A percentile compares a stretch with the other conserved stretches of the same genome.
Conservation (phyloP, 2,888 invertebrate species). For the Epirrita christyi region DNA sequence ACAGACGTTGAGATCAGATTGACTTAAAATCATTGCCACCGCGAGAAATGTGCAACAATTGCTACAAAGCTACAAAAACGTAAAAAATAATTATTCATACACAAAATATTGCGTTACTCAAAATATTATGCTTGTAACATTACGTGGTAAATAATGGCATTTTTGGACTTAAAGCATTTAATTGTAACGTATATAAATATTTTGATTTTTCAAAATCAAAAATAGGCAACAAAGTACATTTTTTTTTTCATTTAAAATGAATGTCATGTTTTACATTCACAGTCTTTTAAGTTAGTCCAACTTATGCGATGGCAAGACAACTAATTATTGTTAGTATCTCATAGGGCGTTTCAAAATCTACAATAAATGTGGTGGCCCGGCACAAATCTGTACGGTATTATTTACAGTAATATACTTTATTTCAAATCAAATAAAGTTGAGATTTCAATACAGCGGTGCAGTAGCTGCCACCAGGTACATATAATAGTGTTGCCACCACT, state of each 20-base stretch:
- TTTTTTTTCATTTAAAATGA: conserved; percentile 13
- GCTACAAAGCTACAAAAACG: conserved; percentile 38
- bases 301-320: conserved; percentile 63
- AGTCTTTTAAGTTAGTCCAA: conserved; percentile 35
- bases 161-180: conserved; percentile 22
- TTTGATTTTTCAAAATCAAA: conserved; percentile 25
- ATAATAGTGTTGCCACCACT: conserved; percentile 7
- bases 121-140: conserved; percentile 52
- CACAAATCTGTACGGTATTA: conserved; percentile 3
- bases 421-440: conserved; percentile 26
- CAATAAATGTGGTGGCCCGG: background rate
- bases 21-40: conserved; percentile 69
- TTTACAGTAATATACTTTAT: conserved; percentile 20
- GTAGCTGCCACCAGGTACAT: no score
- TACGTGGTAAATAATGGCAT: conserved; percentile 54
- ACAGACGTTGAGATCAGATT: conserved; percentile 57
- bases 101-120: conserved; percentile 41
- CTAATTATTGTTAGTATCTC: conserved; percentile 31
- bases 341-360: conserved; percentile 9
- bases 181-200: conserved; percentile 3
- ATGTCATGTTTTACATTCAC: conserved; percentile 16
- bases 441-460: conserved; percentile 22
- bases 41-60: conserved; percentile 43
- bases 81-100: conserved; percentile 37
- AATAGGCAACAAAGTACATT: conserved; percentile 2